These are phyloP conservation scores for Sebastes hopkinsi DNA, from an alignment of 2,797 vertebrate genomes.

Conservation along the genomic window DNA sequence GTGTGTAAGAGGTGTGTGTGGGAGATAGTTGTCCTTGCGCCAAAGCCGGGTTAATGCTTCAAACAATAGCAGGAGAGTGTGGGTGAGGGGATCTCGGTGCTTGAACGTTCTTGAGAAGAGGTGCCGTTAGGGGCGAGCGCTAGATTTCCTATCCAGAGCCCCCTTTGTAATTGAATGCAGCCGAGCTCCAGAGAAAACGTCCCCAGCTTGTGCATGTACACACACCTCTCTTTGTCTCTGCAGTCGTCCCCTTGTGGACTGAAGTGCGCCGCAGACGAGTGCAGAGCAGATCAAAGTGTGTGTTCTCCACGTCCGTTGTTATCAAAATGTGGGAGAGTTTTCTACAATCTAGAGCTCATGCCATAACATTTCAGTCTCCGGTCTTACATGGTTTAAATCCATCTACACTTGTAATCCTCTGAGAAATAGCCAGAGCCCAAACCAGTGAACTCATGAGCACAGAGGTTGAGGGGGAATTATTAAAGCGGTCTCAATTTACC, in stretches of 20 bases:
- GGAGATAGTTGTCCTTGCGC: constrained; percentile 61
- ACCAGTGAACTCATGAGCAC: constrained; percentile 65
- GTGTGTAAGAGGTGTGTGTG: constrained; percentile 36
- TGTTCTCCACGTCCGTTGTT: constrained; percentile 32
- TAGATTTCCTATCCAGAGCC: constrained; percentile 61
- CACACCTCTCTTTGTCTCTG: constrained; percentile 20
- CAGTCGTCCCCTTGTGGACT: constrained; percentile 11
- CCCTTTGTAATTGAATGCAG: constrained; percentile 71
- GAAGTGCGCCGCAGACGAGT: background rate
- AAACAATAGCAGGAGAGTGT: constrained; percentile 59
- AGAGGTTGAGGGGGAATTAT: constrained; percentile 46
- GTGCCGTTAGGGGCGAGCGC: constrained; percentile 41
- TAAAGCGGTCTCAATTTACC: constrained; percentile 64
- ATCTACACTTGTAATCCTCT: constrained; percentile 58
- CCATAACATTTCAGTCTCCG: constrained; percentile 57
- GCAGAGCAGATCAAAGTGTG: constrained; percentile 21
- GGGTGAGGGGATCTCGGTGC: constrained; percentile 61
- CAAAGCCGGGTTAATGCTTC: constrained; percentile 59
- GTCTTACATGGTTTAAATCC: constrained; percentile 58
- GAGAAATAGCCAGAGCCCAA: constrained; percentile 58
- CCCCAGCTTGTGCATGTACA: constrained; percentile 4
- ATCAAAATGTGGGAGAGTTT: constrained; percentile 36
- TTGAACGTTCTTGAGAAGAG: constrained; percentile 56
- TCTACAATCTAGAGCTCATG: constrained; percentile 24
- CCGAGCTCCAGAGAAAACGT: constrained; percentile 50